Evolutionary conservation across 2,888 invertebrate species (phyloP), one percentile per base, ranked within the genome.

Genomic region (Megamerina dolium): DNA sequence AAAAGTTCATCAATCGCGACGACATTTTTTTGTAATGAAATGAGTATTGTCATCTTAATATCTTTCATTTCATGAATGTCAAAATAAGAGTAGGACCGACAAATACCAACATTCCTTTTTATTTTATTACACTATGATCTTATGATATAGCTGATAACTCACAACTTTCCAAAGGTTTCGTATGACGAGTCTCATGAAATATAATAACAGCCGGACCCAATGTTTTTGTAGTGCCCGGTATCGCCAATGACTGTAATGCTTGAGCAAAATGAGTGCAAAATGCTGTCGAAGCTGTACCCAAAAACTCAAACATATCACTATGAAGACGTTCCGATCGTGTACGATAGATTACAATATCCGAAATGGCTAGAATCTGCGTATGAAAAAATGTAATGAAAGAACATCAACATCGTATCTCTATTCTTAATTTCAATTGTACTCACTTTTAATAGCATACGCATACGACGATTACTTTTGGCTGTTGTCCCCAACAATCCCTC

Each of bases 171-270:
- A 86, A 68, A 8, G 82, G 79, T 55, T 78, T 77, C 12, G 87
- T 87, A 59, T 85, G 78, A 37, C 75, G 73, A 2, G 87, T 87
- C 69, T 88, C 87, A 63, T 89, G 88, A 69, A 87, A 86, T 50
- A 89, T 79, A 43, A 87, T 77, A 20, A 87, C 78, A 50, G 82
- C 79, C 29, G 88, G 88, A 16, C 87, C 87, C 44, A 83, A 68
- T 18, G 77, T 74, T 43, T 77, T 77, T 17, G 64, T 60, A 35
- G 64, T 62, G 38, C 63, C 63, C 33, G 60, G 59, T 43, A 63
- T 59, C 26, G 61, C 58, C 27, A 61, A 45, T 13, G 63, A 58
- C 48, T 67, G 64, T 34, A 71, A 51, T 4, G 82, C 80, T 37
- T 75, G 70, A 49, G 79, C 78, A 66, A 88, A 87, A 69, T 87